These are phyloP conservation scores for Eurystomus gularis DNA, from an alignment of 2,113 vertebrate genomes.

Conservation along the genomic window DNA sequence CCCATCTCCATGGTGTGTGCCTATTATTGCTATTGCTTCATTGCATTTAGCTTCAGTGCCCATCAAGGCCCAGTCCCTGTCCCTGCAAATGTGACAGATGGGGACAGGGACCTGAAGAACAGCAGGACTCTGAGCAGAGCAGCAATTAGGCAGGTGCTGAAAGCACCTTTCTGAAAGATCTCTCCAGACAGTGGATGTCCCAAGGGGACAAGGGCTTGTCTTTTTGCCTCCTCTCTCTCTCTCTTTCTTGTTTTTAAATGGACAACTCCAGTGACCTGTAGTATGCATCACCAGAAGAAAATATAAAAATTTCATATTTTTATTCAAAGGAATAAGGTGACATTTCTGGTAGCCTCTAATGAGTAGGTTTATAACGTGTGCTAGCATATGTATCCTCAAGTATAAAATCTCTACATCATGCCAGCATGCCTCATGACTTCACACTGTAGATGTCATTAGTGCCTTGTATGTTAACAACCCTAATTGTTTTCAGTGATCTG, in stretches of 20 bases:
- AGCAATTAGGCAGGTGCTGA: background rate
- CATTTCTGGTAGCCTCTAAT: conserved; percentile 9
- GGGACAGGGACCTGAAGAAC: background rate
- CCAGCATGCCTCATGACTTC: background rate
- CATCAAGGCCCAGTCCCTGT: background rate
- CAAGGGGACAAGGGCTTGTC: background rate
- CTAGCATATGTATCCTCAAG: background rate
- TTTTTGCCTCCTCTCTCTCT: background rate
- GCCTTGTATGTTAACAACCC: background rate
- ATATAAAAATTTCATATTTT: background rate
- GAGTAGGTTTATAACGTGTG: background rate
- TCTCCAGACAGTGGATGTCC: background rate
- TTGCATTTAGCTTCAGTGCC: background rate
- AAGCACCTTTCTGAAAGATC: background rate
- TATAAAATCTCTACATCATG: background rate
- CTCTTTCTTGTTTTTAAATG: background rate
- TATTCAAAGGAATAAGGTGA: background rate
- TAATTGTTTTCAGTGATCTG: conserved; percentile 44
- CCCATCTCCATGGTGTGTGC: background rate
- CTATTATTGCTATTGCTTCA: background rate
- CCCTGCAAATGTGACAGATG: background rate
- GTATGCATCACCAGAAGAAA: background rate
- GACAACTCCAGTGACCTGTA: background rate
- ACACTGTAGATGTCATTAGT: conserved; percentile 21
- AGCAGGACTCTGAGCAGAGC: background rate